Evolutionary conservation across 2,888 invertebrate species (phyloP), one percentile per base, ranked within the genome.

Genomic region (Nemoura dubitans): DNA sequence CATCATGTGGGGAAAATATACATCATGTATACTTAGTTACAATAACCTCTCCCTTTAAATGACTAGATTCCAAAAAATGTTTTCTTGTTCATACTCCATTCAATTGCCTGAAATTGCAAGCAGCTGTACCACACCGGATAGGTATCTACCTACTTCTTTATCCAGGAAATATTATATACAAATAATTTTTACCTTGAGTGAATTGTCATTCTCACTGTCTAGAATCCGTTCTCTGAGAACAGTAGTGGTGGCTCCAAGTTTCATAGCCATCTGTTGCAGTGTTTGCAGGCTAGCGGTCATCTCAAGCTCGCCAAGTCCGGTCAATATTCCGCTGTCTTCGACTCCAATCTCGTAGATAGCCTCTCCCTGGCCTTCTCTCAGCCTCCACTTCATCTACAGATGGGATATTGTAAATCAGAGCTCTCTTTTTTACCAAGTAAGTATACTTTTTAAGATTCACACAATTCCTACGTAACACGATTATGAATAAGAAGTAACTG

Each of bases 281-380:
- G 98, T 97, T 87, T 94, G 94, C 87, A 99, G 92, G 84, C 98
- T 98, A 0, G 95, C 95, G n/a, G 95, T 94, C 93, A 99, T 96
- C 86, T 98, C 98, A 14, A 94, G 93, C 86, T 95, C 94, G 0
- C 95, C 94, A 6, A 99, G 93, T 2, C 99, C 99, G 14, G 96
- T 94, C 89, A 99, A 92, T 85, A 96, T 94, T 0, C 98, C 98
- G 90, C 96, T 96, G 92, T 98, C 98, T 87, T 97, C 95, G 0
- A 98, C 98, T 0, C 99, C 99, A 85, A 99, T 96, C 92, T 99
- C 98, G 92, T 99, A 99, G 88, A 99, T 97, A 0, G 99, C 99
- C 91, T 98, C 97, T 0, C 99, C 99, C 89, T 98, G 97, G 36
- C 99, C 98, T 92, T 98, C 98, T 0, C 97, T 95, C 14, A 99